phyloP scores from a whole-genome alignment of 2,888 invertebrate species.

The Pegoplata infirma region DNA sequence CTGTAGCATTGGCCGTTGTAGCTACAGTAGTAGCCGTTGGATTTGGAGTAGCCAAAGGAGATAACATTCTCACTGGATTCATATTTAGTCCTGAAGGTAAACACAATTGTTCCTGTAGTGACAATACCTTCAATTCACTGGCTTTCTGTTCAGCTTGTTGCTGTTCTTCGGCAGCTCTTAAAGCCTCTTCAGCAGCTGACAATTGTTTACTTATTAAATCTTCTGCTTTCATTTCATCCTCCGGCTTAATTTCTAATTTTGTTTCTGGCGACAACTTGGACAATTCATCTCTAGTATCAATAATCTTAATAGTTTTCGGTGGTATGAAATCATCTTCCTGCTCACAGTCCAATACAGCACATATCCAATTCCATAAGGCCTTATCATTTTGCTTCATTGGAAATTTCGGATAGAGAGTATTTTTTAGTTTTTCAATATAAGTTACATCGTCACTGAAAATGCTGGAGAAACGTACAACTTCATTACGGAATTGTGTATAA shows the following conservation, averaged over 20 bases:
- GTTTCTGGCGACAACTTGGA: conserved; percentile 43
- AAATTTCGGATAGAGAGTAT: conserved; percentile 88
- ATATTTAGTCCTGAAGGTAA: conserved; percentile 78
- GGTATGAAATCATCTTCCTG: conserved; percentile 84
- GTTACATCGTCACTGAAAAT: conserved; percentile 81
- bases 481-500: conserved; percentile 84
- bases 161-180: conserved; percentile 70
- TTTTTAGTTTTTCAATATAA: conserved; percentile 91
- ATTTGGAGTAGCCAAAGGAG: conserved; percentile 74
- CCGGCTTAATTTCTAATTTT: conserved; percentile 58
- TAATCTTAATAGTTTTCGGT: conserved; percentile 76
- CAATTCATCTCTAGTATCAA: conserved; percentile 70
- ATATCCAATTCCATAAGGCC: conserved; percentile 87
- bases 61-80: conserved; percentile 77
- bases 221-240: conserved; percentile 67
- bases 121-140: conserved; percentile 74
- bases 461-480: conserved; percentile 82
- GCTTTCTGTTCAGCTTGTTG: conserved; percentile 70
- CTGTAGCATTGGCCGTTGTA: conserved; percentile 38
- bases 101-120: conserved; percentile 75
- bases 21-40: conserved; percentile 68
- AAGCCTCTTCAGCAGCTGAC: conserved; percentile 68
- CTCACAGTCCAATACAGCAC: conserved; percentile 86
- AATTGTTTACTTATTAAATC: conserved; percentile 65
- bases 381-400: conserved; percentile 89